phyloP scores from a whole-genome alignment of 2,797 vertebrate genomes.

The Lacerta bilineata region DNA sequence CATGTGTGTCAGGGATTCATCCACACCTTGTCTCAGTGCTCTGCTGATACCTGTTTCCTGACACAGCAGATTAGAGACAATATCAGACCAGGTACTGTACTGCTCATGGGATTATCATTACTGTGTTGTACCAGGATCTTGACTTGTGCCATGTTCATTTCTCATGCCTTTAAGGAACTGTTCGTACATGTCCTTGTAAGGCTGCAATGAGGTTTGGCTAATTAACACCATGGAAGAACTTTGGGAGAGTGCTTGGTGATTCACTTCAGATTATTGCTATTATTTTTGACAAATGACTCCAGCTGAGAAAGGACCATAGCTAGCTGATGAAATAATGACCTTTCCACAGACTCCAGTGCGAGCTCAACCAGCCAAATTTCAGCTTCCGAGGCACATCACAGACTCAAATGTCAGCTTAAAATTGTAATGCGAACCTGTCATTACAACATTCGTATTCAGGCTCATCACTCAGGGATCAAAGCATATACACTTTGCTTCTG shows the following conservation, averaged over 20 bases:
- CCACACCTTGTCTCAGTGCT: not conserved
- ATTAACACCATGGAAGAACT: not conserved
- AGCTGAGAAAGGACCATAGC: slow-evolving; percentile 42
- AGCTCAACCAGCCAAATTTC: slow-evolving; percentile 32
- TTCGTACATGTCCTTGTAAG: not conserved
- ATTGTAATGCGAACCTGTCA: slow-evolving; percentile 46
- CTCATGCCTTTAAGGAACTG: not conserved
- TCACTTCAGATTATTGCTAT: slow-evolving; percentile 27
- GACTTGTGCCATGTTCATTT: not conserved
- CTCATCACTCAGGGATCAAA: slow-evolving; percentile 53
- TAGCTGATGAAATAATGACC: slow-evolving; percentile 51
- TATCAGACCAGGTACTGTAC: not conserved
- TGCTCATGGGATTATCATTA: not conserved
- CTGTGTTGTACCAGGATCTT: not conserved
- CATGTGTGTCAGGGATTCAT: not conserved
- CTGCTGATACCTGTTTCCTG: not conserved
- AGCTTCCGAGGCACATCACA: slow-evolving; percentile 55
- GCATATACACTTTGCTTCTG: slow-evolving; percentile 26
- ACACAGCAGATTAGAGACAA: not conserved
- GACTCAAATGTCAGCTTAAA: slow-evolving; percentile 61
- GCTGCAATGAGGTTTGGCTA: not conserved
- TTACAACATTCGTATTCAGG: slow-evolving; percentile 58
- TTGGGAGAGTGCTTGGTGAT: not conserved
- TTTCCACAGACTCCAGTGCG: slow-evolving; percentile 39
- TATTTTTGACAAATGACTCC: slow-evolving; percentile 40